phyloP scores from a whole-genome alignment of 2,888 invertebrate genomes.

The Polylopha cassiicola region DNA sequence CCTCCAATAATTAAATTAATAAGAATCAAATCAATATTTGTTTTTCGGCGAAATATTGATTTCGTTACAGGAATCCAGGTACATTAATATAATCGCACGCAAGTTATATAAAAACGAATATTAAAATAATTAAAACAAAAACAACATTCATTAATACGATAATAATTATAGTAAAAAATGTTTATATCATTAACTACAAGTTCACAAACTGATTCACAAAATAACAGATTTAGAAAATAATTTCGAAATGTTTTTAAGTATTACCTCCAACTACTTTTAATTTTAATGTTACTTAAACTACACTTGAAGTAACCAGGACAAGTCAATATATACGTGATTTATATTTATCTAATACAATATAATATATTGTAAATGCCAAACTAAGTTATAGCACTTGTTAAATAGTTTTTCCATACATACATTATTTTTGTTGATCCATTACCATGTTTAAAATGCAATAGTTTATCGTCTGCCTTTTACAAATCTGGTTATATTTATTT shows the following conservation, averaged over 20 bases:
- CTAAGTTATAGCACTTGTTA: conserved; percentile 69
- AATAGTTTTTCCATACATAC: conserved; percentile 72
- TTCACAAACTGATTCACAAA: conserved; percentile 68
- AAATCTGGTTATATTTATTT: conserved; percentile 23
- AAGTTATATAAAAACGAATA: conserved; percentile 4
- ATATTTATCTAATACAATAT: conserved; percentile 46
- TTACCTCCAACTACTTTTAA: conserved; percentile 63
- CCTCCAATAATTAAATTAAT: conserved; percentile 33
- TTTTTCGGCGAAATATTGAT: too few relatives aligned
- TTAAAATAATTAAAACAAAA: conserved; percentile 16
- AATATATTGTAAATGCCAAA: conserved; percentile 68
- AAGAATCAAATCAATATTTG: conserved; percentile 31
- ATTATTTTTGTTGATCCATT: conserved; percentile 70
- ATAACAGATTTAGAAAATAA: conserved; percentile 37
- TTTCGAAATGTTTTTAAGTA: conserved; percentile 66
- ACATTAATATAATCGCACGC: too few relatives aligned
- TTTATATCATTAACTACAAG: conserved; percentile 32
- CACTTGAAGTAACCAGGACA: conserved; percentile 32
- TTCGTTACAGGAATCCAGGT: too few relatives aligned
- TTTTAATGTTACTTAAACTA: conserved; percentile 36
- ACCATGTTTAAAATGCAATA: conserved; percentile 76
- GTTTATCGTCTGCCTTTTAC: conserved; percentile 43
- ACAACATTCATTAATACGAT: conserved; percentile 13
- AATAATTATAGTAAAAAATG: conserved; percentile 14
- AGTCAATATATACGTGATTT: conserved; percentile 41